Evolutionary conservation across 2,113 vertebrate genomes (phyloP).

Genomic region (mouse (Mus musculus)): DNA sequence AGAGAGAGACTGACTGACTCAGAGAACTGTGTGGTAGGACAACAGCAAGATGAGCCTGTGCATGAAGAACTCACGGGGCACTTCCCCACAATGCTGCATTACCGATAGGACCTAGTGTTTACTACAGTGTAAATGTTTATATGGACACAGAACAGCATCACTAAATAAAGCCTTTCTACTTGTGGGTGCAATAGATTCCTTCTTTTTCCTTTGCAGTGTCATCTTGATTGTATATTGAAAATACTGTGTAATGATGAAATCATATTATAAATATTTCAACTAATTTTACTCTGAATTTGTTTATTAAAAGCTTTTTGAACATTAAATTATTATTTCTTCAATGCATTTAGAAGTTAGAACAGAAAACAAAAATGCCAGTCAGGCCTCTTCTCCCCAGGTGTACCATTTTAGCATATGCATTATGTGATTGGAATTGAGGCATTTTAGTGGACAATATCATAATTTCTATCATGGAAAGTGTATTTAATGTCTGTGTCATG

Average conservation of each 20-base stretch:
- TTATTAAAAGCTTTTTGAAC: conserved; percentile 91
- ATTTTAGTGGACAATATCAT: conserved; percentile 83
- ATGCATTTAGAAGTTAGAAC: conserved; percentile 82
- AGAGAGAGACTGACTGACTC: conserved; percentile 21
- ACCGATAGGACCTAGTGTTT: conserved; percentile 89
- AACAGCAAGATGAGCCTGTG: conserved; percentile 76
- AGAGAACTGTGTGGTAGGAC: conserved; percentile 64
- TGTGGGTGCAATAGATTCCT: conserved; percentile 90
- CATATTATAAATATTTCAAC: conserved; percentile 90
- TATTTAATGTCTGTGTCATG: conserved; percentile 86
- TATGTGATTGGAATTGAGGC: conserved; percentile 81
- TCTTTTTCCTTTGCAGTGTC: conserved; percentile 81
- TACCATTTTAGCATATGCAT: conserved; percentile 81
- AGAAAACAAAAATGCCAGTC: conserved; percentile 63
- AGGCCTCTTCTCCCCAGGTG: conserved; percentile 72
- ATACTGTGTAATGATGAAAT: conserved; percentile 89
- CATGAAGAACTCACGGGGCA: conserved; percentile 74
- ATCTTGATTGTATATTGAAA: conserved; percentile 91
- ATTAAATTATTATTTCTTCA: conserved; percentile 88
- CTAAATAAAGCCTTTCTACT: conserved; percentile 89
- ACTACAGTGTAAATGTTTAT: conserved; percentile 90
- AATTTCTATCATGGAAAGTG: conserved; percentile 83
- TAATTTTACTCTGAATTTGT: conserved; percentile 91
- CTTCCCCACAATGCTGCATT: conserved; percentile 87
- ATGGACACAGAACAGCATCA: conserved; percentile 87